These are phyloP conservation scores for Limosa lapponica DNA, from an alignment of 2,797 vertebrate genomes.

Conservation along the genomic window DNA sequence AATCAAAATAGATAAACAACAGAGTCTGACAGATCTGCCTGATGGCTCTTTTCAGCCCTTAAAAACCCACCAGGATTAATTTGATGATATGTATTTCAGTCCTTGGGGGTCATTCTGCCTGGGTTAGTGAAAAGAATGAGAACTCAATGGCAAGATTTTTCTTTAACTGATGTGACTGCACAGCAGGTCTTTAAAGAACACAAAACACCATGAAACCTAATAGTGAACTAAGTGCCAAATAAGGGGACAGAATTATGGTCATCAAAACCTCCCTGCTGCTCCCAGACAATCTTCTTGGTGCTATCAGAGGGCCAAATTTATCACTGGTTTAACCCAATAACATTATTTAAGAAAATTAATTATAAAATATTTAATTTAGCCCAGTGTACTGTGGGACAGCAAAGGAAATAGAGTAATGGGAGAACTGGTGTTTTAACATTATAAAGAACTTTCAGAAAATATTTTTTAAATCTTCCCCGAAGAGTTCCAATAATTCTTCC, in stretches of 20 bases:
- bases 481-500: conserved; percentile 4
- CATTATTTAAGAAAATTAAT: background rate
- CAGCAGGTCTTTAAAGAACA: conserved; percentile 39
- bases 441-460: conserved; percentile 2
- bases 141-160: background rate
- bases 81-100: conserved; percentile 30
- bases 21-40: conserved; percentile 34
- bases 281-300: background rate
- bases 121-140: conserved; percentile 20
- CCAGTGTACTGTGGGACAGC: background rate
- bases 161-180: conserved; percentile 34
- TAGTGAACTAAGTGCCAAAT: conserved; percentile 29
- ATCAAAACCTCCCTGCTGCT: background rate
- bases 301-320: background rate
- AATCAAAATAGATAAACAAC: conserved; percentile 59
- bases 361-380: background rate
- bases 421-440: background rate
- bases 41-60: conserved; percentile 18
- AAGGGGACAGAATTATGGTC: background rate
- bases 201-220: conserved; percentile 18
- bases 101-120: conserved; percentile 3
- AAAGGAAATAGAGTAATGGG: background rate
- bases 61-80: conserved; percentile 26
- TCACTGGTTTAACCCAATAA: background rate
- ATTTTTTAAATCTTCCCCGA: background rate